Conservation (phyloP, 35 echinoderm and acorn worm species). For the Heliocidaris erythrogramma region DNA sequence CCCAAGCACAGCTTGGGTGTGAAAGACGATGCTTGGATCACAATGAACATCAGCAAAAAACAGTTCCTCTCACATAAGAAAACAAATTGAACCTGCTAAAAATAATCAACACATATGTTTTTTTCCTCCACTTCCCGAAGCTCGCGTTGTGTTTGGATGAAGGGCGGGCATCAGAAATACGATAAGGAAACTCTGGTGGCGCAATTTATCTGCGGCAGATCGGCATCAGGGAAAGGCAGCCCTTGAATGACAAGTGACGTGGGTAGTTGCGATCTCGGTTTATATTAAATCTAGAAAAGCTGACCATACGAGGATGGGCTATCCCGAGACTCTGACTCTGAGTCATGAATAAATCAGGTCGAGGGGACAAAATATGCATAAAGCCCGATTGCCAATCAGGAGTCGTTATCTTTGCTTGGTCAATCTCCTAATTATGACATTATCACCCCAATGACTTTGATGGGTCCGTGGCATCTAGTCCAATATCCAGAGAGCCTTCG, state of each 20-base stretch:
- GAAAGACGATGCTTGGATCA: not conserved
- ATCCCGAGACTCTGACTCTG: not conserved
- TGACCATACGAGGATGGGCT: not conserved
- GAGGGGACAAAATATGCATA: not conserved
- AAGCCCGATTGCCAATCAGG: conserved; percentile 3
- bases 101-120: not conserved
- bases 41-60: not conserved
- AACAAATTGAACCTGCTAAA: not conserved
- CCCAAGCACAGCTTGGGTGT: not conserved
- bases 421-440: conserved; percentile 14
- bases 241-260: conserved; percentile 30
- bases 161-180: not conserved
- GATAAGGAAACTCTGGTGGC: not conserved
- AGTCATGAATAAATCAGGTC: conserved; percentile 16
- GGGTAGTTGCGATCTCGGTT: not conserved
- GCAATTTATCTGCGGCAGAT: not conserved
- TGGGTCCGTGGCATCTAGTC: not conserved
- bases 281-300: not conserved
- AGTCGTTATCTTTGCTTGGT: not conserved
- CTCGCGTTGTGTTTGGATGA: not conserved
- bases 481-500: not conserved
- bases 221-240: not conserved
- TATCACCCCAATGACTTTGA: not conserved
- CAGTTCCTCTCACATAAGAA: not conserved
- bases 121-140: not conserved